Percentiles rank a stretch among this genome's conserved stretches.
Conservation (phyloP, 2,888 invertebrate species). For the Diploptera punctata region DNA sequence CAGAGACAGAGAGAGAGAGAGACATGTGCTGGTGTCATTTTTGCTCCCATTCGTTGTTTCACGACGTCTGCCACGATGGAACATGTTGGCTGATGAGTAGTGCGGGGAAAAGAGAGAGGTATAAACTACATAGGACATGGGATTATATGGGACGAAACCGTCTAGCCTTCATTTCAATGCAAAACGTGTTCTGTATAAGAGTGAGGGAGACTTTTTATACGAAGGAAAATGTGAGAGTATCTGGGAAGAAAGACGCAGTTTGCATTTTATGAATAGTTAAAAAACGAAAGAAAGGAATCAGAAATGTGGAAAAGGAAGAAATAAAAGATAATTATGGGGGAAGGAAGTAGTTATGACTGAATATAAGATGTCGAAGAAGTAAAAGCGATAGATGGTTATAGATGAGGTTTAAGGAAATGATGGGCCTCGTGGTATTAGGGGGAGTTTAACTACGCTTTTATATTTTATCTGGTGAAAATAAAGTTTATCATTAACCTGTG, state of each 20-base stretch:
- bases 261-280: conserved; percentile 43
- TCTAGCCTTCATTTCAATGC: conserved; percentile 34
- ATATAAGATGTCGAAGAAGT: background rate
- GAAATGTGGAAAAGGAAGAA: conserved; percentile 6
- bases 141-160: conserved; percentile 12
- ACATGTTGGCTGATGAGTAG: background rate
- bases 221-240: conserved; percentile 32
- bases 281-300: conserved; percentile 8
- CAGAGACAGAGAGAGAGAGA: background rate
- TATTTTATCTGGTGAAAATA: too few species aligned
- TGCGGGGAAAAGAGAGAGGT: background rate
- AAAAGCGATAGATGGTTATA: conserved; percentile 5
- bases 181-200: conserved; percentile 1
- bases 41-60: conserved; percentile 9
- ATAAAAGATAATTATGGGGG: conserved; percentile 31
- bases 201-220: background rate
- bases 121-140: conserved; percentile 10
- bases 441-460: background rate
- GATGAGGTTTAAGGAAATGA: background rate
- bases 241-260: conserved; percentile 38
- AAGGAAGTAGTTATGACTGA: conserved; percentile 7
- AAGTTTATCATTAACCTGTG: too few species aligned
- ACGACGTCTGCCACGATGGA: background rate
- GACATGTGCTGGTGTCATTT: conserved; percentile 29
- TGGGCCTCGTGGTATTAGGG: background rate